Conservation (phyloP, 2,797 vertebrate genomes). For the Holocentrus rufus region DNA sequence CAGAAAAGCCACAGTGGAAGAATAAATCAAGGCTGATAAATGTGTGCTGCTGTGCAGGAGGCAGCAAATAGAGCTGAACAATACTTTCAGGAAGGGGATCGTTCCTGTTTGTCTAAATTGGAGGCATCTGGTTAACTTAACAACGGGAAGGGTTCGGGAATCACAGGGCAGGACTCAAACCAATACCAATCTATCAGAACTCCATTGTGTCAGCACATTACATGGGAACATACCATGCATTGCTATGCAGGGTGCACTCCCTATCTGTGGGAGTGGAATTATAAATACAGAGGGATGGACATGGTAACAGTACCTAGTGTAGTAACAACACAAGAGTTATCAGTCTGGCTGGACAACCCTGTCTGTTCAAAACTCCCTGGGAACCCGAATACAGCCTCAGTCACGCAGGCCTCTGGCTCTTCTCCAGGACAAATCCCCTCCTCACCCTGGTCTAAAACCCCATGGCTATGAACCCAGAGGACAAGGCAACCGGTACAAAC, state of each 20-base stretch:
- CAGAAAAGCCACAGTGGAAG: not conserved
- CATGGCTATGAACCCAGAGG: conserved; percentile 14
- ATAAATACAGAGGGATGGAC: not conserved
- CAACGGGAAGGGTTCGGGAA: conserved; percentile 13
- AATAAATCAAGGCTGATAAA: conserved; percentile 6
- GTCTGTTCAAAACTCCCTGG: not conserved
- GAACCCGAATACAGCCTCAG: conserved; percentile 18
- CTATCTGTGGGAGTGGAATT: conserved; percentile 30
- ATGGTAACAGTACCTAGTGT: conserved; percentile 34
- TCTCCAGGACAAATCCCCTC: conserved; percentile 12
- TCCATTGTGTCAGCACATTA: conserved; percentile 59
- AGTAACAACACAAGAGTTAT: conserved; percentile 24
- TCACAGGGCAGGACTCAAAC: conserved; percentile 36
- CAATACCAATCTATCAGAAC: conserved; percentile 41
- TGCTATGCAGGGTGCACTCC: conserved; percentile 13
- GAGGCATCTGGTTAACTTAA: conserved; percentile 31
- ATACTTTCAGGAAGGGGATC: conserved; percentile 47
- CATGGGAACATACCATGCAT: conserved; percentile 27
- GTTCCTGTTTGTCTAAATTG: conserved; percentile 51
- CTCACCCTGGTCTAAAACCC: conserved; percentile 5
- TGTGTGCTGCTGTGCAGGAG: not conserved
- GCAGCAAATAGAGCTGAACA: conserved; percentile 39
- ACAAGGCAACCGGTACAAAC: conserved; percentile 6
- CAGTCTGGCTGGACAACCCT: conserved; percentile 4
- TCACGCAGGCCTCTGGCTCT: conserved; percentile 22